Base-by-base conservation (phyloP, 2,888 invertebrate genomes). In the Megastigmus dorsalis region DNA sequence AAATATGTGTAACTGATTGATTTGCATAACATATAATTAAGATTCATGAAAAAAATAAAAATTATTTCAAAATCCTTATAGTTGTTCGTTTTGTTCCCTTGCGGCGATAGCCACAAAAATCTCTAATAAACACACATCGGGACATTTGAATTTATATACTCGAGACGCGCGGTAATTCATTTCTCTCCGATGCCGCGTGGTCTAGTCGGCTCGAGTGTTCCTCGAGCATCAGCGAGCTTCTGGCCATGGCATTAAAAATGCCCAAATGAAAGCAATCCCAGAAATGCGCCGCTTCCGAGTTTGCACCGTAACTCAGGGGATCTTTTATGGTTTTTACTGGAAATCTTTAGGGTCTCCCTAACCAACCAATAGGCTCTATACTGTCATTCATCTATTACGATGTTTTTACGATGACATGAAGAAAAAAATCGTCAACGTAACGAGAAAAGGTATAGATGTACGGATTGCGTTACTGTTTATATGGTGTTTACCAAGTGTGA, bases 201-300 rank as follows among this genome's bases (percentile, higher is more conserved):
- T 38, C n/a, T n/a, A 30, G 48, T 52, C 60, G 60, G 52, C 60
- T 66, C 54, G 23, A 54, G 48, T 60, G 23, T 50, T 57, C 52
- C 55, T 66, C 54, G 23, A 54, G 48, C 54, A 15, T 50, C 50
- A 43, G 45, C 23, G 20, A 59, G 41, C 60, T 59, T 38, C 65
- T 28, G 66, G 20, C 36, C 59, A 20, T 43, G 50, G 48, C 57
- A 65, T 65, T 66, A 72, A 72, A 73, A 68, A 48, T 38, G n/a
- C 50, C 63, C 55, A 15, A 50, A 48, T 33, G 36, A 62, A 68
- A 67, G 55, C 68, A 63, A 66, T 75, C 41, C 62, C 43, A 70
- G 59, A 75, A 75, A 70, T 52, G 70, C 65, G 70, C 70, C 59
- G 70, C 70, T 75, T 75, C 70, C 70, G 74, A 69, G 65, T 70